These are phyloP conservation scores for Phyllotis vaccarum DNA, from an alignment of 2,797 vertebrate species.

Conservation along the genomic window DNA sequence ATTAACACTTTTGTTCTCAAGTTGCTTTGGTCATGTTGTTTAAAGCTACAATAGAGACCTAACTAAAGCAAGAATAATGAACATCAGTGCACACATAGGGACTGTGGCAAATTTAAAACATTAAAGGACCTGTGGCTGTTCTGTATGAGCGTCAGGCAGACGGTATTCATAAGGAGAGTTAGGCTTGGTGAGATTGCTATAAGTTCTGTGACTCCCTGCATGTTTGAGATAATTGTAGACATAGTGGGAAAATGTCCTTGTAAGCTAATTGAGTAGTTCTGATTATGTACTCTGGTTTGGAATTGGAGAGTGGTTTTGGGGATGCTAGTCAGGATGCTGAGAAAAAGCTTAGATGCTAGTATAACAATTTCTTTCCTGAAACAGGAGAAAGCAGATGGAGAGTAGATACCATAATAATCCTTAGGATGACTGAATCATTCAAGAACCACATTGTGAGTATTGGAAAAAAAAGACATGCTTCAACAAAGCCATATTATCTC, in stretches of 20 bases:
- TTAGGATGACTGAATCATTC: background rate
- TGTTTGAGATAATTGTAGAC: background rate
- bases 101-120: background rate
- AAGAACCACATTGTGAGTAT: background rate
- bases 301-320: background rate
- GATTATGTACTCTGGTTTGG: background rate
- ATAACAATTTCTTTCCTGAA: background rate
- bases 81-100: background rate
- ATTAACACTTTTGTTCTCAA: no score
- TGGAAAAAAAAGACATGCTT: background rate
- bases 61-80: background rate
- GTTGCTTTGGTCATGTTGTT: background rate
- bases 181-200: background rate
- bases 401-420: no score
- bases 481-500: background rate
- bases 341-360: background rate
- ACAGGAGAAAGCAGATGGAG: background rate
- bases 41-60: background rate
- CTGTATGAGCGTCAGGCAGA: background rate
- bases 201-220: background rate
- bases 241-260: background rate
- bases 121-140: background rate
- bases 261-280: background rate
- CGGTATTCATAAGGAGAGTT: background rate
- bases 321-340: background rate